phyloP scores from a whole-genome alignment of 1,140 invertebrate species.

The Drosophila simulans region DNA sequence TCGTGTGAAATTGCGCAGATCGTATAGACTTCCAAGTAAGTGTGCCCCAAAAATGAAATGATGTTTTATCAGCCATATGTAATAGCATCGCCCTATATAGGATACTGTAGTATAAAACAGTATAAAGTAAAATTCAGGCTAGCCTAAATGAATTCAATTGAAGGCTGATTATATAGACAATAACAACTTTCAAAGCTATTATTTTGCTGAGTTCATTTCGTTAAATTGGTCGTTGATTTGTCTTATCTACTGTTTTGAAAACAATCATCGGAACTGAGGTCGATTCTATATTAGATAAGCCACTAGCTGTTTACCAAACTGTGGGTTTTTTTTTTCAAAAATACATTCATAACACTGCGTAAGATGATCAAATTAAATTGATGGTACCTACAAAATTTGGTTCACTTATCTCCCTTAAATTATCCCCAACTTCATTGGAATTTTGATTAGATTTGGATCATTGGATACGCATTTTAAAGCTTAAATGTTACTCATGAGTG shows the following conservation, averaged over 20 bases:
- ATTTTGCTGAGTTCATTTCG: conserved; percentile 6
- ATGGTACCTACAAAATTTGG: too few species aligned
- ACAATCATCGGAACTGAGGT: background rate
- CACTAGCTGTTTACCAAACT: too few species aligned
- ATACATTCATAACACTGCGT: too few species aligned
- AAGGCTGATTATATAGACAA: conserved; percentile 14
- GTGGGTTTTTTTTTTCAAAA: too few species aligned
- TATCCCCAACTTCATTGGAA: too few species aligned
- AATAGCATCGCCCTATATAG: background rate
- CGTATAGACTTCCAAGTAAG: conserved; percentile 51
- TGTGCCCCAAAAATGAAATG: conserved; percentile 5
- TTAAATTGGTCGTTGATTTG: conserved; percentile 11
- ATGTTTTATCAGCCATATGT: background rate
- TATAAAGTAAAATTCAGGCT: background rate
- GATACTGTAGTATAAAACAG: too few species aligned
- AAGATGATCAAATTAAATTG: too few species aligned
- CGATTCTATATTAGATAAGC: background rate
- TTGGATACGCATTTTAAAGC: too few species aligned
- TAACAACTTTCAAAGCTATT: background rate
- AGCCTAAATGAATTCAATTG: conserved; percentile 2
- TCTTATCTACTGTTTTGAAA: conserved; percentile 13
- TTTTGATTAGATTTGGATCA: too few species aligned
- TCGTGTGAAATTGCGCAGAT: conserved; percentile 31
- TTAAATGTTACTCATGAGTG: too few species aligned
- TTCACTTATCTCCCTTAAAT: too few species aligned